Percentiles rank a stretch among this genome's conserved stretches.
These are phyloP conservation scores for Garrulus glandarius DNA, from an alignment of 2,797 vertebrate species.

Conservation along the genomic window DNA sequence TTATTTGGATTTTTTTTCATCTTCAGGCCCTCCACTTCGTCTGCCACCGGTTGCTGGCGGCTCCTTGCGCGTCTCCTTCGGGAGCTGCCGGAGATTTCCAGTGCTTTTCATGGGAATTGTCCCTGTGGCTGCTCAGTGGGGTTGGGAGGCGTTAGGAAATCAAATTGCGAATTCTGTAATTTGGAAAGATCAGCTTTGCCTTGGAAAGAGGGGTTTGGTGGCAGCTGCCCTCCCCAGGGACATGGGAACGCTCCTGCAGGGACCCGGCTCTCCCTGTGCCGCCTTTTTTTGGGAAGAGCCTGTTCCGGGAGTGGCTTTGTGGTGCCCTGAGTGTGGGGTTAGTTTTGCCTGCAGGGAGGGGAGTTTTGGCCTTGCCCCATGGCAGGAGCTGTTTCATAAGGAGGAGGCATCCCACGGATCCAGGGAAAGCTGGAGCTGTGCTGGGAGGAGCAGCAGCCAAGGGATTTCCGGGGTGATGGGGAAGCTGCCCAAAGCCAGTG, in stretches of 20 bases:
- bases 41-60: background rate
- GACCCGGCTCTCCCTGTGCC: rapidly evolving
- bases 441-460: rapidly evolving
- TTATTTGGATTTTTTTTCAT: background rate
- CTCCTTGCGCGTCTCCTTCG: background rate
- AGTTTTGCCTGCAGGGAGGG: rapidly evolving
- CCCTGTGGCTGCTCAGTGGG: rapidly evolving
- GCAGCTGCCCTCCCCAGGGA: rapidly evolving
- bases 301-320: rapidly evolving
- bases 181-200: rapidly evolving
- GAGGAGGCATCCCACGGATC: rapidly evolving
- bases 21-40: background rate
- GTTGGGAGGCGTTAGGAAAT: rapidly evolving
- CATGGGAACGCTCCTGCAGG: rapidly evolving
- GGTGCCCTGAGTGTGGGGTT: rapidly evolving
- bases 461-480: background rate
- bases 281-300: background rate
- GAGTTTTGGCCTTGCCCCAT: rapidly evolving
- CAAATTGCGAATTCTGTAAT: rapidly evolving
- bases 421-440: rapidly evolving
- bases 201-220: rapidly evolving
- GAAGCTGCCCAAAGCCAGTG: rapidly evolving
- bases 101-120: rapidly evolving
- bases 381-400: rapidly evolving
- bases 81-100: background rate